These are phyloP conservation scores for Campylomormyrus numenius DNA, from an alignment of 2,113 vertebrate genomes.

Conservation along the genomic window DNA sequence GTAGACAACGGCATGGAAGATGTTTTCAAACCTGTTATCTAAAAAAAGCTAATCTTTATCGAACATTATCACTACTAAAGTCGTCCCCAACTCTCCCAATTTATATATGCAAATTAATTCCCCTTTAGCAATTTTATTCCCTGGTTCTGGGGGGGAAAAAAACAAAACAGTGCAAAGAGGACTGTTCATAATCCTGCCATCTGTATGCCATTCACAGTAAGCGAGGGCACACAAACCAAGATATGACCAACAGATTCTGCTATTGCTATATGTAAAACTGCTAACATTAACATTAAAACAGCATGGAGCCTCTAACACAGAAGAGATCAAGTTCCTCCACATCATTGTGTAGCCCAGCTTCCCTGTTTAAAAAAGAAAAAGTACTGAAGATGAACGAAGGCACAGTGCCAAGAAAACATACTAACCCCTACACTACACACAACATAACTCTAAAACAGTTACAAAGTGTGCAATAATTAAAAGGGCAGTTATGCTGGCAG, in stretches of 20 bases:
- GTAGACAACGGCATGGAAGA: background rate
- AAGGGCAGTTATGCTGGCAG: conserved; percentile 53
- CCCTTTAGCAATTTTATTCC: background rate
- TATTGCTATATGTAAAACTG: background rate
- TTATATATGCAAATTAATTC: background rate
- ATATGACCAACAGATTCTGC: background rate
- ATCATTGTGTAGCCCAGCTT: background rate
- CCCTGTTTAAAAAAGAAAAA: background rate
- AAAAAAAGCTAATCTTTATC: background rate
- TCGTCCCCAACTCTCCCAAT: background rate
- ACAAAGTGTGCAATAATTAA: background rate
- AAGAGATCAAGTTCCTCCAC: background rate
- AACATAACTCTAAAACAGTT: conserved; percentile 17
- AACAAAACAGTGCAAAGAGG: background rate
- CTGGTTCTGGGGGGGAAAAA: background rate
- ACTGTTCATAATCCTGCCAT: background rate
- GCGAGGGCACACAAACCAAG: background rate
- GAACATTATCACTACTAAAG: background rate
- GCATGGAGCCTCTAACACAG: background rate
- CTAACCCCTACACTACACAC: background rate
- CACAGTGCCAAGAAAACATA: background rate
- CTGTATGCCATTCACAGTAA: background rate
- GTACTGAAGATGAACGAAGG: background rate
- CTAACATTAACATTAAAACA: background rate
- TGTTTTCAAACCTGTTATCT: background rate